Base-by-base conservation (phyloP, 2,797 vertebrate genomes). In the Hypotaenidia philippensis region DNA sequence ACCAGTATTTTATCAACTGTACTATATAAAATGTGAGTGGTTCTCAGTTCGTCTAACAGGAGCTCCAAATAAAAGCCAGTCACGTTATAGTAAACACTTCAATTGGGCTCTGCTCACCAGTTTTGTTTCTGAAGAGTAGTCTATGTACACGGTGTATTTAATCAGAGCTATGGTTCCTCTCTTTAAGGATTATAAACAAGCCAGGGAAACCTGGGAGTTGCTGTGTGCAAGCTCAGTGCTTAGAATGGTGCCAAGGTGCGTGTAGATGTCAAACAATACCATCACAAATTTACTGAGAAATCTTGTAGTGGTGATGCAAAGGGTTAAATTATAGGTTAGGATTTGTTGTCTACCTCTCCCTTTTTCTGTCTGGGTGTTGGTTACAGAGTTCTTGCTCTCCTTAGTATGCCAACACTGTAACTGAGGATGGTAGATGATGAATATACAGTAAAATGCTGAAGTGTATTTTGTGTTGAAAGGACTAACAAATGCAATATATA, bases 391-490 rank as follows among this genome's bases (percentile, higher is more conserved):
- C 69, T 89, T 65, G 22, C 53, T 44, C 65, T 93, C 27, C 27
- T 40, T 68, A 40, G 18, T 26, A 27, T 32, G 26, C 60, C 56
- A 90, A 16, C 22, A 55, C 59, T 87, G 66, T 11, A 65, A 45
- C 52, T 31, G 55, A 65, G 29, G 49, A 31, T 64, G 22, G 40
- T 5, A 82, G 31, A 38, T 82, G n/a, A 60, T 10, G 34, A 80
- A 41, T n/a, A 4, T 38, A 11, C 38, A 69, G 10, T 79, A 83
- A 97, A 95, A 93, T 65, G 45, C 29, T 87, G 64, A 20, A 65
- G n/a, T 59, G 12, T 95, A 64, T 85, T 94, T 89, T 81, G 85
- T 90, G n/a, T 76, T 91, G 79, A 78, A 93, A 87, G 52, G 63
- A 82, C 55, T 81, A 85, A 69, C 3, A 87, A 82, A 93, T 91